Evolutionary conservation across 2,888 invertebrate genomes (phyloP).

Genomic region (Drosophila mimetica): DNA sequence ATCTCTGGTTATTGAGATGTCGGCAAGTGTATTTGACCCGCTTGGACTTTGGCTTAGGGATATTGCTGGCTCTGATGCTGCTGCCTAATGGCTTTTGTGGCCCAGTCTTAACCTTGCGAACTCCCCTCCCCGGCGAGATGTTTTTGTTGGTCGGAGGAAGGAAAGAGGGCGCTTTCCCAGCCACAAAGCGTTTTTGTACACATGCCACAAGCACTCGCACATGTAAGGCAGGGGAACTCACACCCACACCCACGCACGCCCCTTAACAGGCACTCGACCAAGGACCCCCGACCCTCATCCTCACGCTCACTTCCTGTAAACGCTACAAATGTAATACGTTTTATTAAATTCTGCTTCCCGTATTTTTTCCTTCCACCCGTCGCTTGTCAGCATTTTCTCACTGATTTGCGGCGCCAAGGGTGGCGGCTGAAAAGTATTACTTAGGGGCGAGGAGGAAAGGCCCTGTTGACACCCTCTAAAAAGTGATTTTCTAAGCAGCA

Average conservation of each 20-base stretch:
- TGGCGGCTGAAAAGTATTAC: slow-evolving; percentile 63
- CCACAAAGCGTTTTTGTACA: slow-evolving; percentile 50
- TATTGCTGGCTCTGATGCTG: slow-evolving; percentile 29
- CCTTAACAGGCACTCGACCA: slow-evolving; percentile 38
- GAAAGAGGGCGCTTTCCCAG: slow-evolving; percentile 35
- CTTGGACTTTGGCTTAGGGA: slow-evolving; percentile 41
- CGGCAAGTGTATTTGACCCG: slow-evolving; percentile 61
- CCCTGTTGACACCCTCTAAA: slow-evolving; percentile 29
- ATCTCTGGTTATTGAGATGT: slow-evolving; percentile 23
- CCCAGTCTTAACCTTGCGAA: slow-evolving; percentile 69
- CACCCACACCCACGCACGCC: slow-evolving; percentile 41
- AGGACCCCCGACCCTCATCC: slow-evolving; percentile 7
- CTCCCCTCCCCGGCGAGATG: slow-evolving; percentile 25
- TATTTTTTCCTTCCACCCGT: slow-evolving; percentile 42
- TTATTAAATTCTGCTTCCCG: slow-evolving; percentile 70
- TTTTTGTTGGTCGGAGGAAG: background rate
- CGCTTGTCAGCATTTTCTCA: slow-evolving; percentile 76
- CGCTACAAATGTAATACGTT: slow-evolving; percentile 76
- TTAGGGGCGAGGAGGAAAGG: slow-evolving; percentile 12
- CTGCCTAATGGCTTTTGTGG: slow-evolving; percentile 72
- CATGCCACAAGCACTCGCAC: slow-evolving; percentile 43
- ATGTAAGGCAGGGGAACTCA: slow-evolving; percentile 15
- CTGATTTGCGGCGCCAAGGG: slow-evolving; percentile 65
- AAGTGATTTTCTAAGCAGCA: background rate
- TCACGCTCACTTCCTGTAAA: slow-evolving; percentile 54